Evolutionary conservation across 1,140 invertebrate species (phyloP).

Genomic region (Archivesica marissinica): DNA sequence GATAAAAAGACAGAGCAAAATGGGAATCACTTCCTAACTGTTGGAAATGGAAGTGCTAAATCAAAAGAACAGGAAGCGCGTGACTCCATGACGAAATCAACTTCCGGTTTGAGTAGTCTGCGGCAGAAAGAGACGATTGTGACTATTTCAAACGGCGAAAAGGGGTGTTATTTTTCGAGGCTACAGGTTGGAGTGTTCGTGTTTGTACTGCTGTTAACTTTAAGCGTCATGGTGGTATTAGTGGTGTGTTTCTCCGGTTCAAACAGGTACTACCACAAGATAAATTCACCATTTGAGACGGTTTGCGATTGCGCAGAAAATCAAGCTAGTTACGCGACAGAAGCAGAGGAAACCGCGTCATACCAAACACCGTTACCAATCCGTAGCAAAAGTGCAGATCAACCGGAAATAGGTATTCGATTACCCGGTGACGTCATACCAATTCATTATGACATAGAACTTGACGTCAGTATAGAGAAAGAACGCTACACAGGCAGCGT

Average conservation of each 20-base stretch:
- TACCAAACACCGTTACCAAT: background rate
- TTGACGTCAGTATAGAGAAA: conserved; percentile 65
- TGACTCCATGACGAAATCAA: conserved; percentile 12
- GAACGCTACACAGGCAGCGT: conserved; percentile 69
- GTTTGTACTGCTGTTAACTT: background rate
- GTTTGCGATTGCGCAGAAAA: background rate
- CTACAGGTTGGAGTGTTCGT: conserved; percentile 21
- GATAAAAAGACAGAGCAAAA: conserved; percentile 8
- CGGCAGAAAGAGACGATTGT: conserved; percentile 41
- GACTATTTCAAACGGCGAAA: conserved; percentile 22
- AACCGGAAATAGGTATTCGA: conserved; percentile 63
- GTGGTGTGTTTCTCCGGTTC: conserved; percentile 11
- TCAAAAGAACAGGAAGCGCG: conserved; percentile 31
- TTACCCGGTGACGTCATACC: conserved; percentile 72
- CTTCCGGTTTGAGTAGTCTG: conserved; percentile 26
- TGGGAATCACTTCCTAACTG: background rate
- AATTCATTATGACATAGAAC: conserved; percentile 67
- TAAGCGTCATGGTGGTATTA: background rate
- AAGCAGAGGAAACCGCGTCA: background rate
- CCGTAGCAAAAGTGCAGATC: background rate
- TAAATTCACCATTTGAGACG: background rate
- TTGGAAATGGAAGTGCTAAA: conserved; percentile 15
- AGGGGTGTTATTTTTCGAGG: conserved; percentile 34
- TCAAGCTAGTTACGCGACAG: background rate
- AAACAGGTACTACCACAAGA: background rate